These are phyloP conservation scores for Anthoscopus minutus DNA, from an alignment of 2,113 vertebrate species.

Conservation along the genomic window DNA sequence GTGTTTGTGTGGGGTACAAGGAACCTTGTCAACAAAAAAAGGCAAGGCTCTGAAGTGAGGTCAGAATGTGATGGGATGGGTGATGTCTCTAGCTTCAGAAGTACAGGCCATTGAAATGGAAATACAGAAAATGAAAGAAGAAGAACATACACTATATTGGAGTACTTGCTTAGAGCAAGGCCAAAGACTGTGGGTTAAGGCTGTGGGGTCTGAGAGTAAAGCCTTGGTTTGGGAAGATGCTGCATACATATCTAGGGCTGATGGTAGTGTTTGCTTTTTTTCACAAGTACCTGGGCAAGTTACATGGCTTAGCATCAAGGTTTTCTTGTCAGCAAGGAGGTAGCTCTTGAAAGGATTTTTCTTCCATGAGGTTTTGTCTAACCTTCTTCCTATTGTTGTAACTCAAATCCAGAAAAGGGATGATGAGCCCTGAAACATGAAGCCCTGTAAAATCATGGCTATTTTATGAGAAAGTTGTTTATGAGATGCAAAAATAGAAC, in stretches of 20 bases:
- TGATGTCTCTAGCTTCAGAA: background rate
- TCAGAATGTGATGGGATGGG: background rate
- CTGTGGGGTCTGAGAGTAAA: background rate
- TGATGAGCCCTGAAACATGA: background rate
- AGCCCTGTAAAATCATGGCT: background rate
- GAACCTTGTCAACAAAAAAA: background rate
- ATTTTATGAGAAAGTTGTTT: background rate
- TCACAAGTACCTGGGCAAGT: background rate
- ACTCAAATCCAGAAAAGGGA: background rate
- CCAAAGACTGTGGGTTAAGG: background rate
- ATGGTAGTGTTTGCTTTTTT: background rate
- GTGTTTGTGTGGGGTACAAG: background rate
- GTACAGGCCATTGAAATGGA: background rate
- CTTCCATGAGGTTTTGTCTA: background rate
- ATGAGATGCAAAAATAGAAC: background rate
- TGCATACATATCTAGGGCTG: background rate
- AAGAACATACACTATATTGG: background rate
- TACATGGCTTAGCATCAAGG: background rate
- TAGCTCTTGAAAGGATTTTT: background rate
- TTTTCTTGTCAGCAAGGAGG: background rate
- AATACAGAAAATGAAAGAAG: background rate
- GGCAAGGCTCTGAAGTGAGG: background rate
- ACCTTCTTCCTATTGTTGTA: background rate
- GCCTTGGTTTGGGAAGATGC: background rate
- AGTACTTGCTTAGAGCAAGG: background rate